These are phyloP conservation scores for Trachelipus rathkii DNA, from an alignment of 1,140 invertebrate species.

Conservation along the genomic window DNA sequence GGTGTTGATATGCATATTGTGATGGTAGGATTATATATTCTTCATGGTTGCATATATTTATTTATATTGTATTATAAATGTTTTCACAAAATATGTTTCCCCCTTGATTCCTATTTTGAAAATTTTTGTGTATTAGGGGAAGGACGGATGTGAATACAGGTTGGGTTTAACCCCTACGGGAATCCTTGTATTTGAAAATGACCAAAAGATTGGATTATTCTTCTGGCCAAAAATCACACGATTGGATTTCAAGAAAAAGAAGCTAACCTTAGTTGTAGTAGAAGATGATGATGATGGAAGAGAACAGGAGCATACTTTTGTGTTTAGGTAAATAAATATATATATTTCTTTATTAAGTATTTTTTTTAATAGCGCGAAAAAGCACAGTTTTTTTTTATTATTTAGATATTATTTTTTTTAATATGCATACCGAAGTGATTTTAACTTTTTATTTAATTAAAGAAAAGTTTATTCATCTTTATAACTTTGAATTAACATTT, in stretches of 20 bases:
- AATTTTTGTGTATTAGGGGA: constrained; percentile 61
- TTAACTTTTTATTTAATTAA: too few relatives aligned
- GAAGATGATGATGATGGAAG: constrained; percentile 92
- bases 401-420: too few relatives aligned
- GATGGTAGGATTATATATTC: constrained; percentile 55
- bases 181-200: constrained; percentile 92
- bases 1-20: constrained; percentile 94
- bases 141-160: constrained; percentile 92
- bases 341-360: too few relatives aligned
- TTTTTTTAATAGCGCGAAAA: too few relatives aligned
- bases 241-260: constrained; percentile 93
- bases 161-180: constrained; percentile 96
- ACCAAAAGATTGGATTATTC: constrained; percentile 94
- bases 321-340: constrained; percentile 60
- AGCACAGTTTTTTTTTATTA: too few relatives aligned
- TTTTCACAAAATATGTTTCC: neutral
- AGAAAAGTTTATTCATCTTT: too few relatives aligned
- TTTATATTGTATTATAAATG: constrained; percentile 21
- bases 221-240: constrained; percentile 96
- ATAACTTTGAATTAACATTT: too few relatives aligned
- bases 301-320: constrained; percentile 90
- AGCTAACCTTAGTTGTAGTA: constrained; percentile 87
- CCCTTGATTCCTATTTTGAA: neutral
- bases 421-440: too few relatives aligned
- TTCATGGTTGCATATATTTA: neutral